phyloP scores from a whole-genome alignment of 1,140 invertebrate species.

The Pogonus chalceus region DNA sequence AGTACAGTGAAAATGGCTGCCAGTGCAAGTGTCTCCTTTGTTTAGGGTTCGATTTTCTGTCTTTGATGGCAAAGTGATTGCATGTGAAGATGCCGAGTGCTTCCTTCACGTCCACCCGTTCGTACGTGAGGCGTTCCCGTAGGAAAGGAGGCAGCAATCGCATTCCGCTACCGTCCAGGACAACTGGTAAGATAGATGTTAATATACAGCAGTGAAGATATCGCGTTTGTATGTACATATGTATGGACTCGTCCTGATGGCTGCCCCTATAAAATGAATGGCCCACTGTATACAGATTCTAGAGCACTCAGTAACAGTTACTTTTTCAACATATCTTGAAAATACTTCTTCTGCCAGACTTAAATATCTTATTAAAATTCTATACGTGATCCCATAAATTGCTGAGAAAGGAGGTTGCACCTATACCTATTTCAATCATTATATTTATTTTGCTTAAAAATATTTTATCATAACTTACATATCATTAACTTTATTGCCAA shows the following conservation, averaged over 20 bases:
- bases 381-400: too few species aligned
- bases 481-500: too few species aligned
- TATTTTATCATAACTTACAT: too few species aligned
- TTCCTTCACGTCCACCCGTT: conserved; percentile 76
- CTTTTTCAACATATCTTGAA: neutral
- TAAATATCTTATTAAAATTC: too few species aligned
- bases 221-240: conserved; percentile 4
- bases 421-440: too few species aligned
- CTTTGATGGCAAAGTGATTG: conserved; percentile 15
- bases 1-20: conserved; percentile 51
- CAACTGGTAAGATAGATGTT: conserved; percentile 49
- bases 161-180: conserved; percentile 69
- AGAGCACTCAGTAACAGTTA: neutral
- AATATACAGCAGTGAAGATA: conserved; percentile 33
- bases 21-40: conserved; percentile 51
- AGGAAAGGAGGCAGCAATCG: conserved; percentile 70
- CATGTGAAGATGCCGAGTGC: conserved; percentile 72
- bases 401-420: too few species aligned
- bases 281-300: conserved; percentile 3
- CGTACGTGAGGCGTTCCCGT: conserved; percentile 72
- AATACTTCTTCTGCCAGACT: too few species aligned
- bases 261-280: neutral
- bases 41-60: conserved; percentile 45
- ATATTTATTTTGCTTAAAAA: too few species aligned
- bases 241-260: conserved; percentile 11